Evolutionary conservation across 1,140 invertebrate genomes (phyloP).

Genomic region (Potamilus streckersoni): DNA sequence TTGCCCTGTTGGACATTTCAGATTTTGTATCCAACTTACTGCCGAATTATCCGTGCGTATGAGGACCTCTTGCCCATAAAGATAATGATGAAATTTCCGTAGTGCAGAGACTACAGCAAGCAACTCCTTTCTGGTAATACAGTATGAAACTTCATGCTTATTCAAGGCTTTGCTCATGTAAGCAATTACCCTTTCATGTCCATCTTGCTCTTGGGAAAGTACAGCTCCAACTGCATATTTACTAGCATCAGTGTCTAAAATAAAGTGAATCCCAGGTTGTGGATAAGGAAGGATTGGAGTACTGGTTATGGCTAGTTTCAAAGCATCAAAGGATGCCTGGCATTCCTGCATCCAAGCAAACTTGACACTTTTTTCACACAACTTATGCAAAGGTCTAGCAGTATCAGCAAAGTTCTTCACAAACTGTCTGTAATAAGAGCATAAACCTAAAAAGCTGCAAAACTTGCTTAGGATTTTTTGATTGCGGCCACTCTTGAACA

Average conservation of each 20-base stretch:
- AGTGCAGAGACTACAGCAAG: too few relatives aligned
- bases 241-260: too few relatives aligned
- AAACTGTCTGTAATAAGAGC: constrained; percentile 21
- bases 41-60: too few relatives aligned
- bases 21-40: constrained; percentile 40
- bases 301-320: too few relatives aligned
- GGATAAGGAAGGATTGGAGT: constrained; percentile 27
- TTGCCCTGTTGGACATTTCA: constrained; percentile 38
- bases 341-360: constrained; percentile 11
- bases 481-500: constrained; percentile 25
- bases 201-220: too few relatives aligned
- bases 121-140: too few relatives aligned
- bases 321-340: too few relatives aligned
- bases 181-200: too few relatives aligned
- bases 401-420: constrained; percentile 18
- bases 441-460: constrained; percentile 26
- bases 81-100: constrained; percentile 36
- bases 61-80: constrained; percentile 37
- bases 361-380: not conserved
- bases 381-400: too few relatives aligned
- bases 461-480: constrained; percentile 20
- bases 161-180: too few relatives aligned
- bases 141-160: too few relatives aligned
- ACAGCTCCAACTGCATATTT: too few relatives aligned
- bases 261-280: constrained; percentile 5